These are phyloP conservation scores for Nasonovia ribisnigri DNA, from an alignment of 2,888 invertebrate species.

Conservation along the genomic window DNA sequence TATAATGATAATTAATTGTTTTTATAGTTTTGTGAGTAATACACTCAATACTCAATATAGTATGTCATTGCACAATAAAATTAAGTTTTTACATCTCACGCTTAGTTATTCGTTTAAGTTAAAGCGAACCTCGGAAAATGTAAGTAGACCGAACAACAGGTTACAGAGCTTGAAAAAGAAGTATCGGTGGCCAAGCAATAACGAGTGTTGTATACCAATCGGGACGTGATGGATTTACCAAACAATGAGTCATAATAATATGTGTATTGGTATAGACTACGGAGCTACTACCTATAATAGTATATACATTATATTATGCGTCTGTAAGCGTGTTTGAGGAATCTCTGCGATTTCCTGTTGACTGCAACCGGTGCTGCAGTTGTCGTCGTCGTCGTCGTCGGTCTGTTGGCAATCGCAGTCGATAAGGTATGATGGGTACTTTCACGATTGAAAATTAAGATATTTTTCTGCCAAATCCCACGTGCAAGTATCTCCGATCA, in stretches of 20 bases:
- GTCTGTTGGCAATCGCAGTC: background rate
- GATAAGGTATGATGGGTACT: background rate
- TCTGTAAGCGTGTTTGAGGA: background rate
- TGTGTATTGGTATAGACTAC: background rate
- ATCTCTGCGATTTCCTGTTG: conserved; percentile 44
- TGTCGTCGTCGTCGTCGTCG: background rate
- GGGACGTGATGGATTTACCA: conserved; percentile 46
- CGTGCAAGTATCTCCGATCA: background rate
- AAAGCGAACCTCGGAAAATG: background rate
- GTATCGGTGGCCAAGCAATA: background rate
- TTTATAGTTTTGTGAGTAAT: background rate
- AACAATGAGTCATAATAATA: conserved; percentile 28
- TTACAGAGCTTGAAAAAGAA: conserved; percentile 26
- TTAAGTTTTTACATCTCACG: background rate
- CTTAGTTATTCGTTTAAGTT: background rate
- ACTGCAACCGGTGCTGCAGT: background rate
- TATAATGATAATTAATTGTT: background rate
- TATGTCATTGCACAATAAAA: background rate
- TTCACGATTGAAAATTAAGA: background rate
- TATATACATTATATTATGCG: background rate
- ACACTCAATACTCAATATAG: background rate
- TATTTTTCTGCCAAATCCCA: background rate
- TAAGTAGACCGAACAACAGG: conserved; percentile 30
- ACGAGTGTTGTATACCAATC: conserved; percentile 34
- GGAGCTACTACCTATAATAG: background rate